Percentiles rank a stretch among this genome's conserved stretches.
Evolutionary conservation across 2,797 vertebrate species (phyloP).

Genomic region (Delichon dasypus): DNA sequence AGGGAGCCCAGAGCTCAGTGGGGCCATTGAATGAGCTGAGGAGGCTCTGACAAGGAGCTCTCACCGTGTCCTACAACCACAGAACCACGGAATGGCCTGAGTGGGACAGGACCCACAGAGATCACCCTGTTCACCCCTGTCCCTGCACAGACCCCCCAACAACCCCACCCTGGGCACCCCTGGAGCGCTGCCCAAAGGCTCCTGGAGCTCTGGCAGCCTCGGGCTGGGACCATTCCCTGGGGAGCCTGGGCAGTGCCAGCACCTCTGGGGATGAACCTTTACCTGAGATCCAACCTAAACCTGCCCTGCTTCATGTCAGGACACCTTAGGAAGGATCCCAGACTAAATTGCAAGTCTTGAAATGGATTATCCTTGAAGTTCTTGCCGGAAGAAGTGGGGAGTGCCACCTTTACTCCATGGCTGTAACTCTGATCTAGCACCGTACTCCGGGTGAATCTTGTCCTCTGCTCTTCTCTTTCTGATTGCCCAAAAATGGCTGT

Average conservation of each 20-base stretch:
- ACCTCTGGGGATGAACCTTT: not conserved
- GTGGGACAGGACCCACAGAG: accelerated
- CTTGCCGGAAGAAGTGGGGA: not conserved
- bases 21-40: not conserved
- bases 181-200: accelerated
- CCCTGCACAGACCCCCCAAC: not conserved
- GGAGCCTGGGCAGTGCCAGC: not conserved
- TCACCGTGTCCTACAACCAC: accelerated
- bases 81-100: not conserved
- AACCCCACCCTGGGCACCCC: not conserved
- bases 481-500: not conserved
- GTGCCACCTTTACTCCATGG: not conserved
- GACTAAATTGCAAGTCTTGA: not conserved
- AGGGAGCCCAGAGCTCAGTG: not conserved
- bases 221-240: not conserved
- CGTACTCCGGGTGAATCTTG: not conserved
- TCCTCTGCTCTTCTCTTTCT: not conserved
- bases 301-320: not conserved
- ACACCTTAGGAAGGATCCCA: not conserved
- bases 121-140: too few species aligned
- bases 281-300: accelerated
- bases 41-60: not conserved
- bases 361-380: not conserved
- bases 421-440: not conserved
- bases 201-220: not conserved